Evolutionary conservation across 2,888 invertebrate species (phyloP).

Genomic region (Microchrysa polita): DNA sequence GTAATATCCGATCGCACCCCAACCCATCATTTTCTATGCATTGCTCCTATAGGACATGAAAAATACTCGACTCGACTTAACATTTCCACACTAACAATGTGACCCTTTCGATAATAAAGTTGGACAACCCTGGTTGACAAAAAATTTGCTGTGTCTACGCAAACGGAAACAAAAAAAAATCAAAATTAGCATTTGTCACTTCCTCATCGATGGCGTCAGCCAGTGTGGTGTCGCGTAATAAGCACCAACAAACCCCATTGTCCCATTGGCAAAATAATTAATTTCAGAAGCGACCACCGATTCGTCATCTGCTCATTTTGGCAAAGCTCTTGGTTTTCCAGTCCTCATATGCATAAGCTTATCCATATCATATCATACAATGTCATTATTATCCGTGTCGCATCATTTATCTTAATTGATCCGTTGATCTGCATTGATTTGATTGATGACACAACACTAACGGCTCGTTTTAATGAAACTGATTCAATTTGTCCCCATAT

Average conservation of each 20-base stretch:
- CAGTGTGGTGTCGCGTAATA: background rate
- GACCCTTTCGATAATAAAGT: no score
- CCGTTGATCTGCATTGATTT: constrained; percentile 6
- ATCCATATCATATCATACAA: background rate
- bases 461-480: background rate
- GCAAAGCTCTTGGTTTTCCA: background rate
- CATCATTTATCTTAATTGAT: constrained; percentile 2
- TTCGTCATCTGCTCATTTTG: background rate
- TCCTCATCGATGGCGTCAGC: background rate
- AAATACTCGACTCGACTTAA: no score
- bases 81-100: no score
- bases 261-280: background rate
- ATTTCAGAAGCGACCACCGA: background rate
- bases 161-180: background rate
- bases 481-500: background rate
- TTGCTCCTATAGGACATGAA: no score
- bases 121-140: no score
- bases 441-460: background rate
- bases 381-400: background rate
- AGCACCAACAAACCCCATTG: background rate
- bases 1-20: no score
- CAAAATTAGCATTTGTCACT: background rate
- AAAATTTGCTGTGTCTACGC: background rate
- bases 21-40: no score
- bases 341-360: background rate